Evolutionary conservation across 2,888 invertebrate genomes (phyloP).

Genomic region (Tipula lateralis): DNA sequence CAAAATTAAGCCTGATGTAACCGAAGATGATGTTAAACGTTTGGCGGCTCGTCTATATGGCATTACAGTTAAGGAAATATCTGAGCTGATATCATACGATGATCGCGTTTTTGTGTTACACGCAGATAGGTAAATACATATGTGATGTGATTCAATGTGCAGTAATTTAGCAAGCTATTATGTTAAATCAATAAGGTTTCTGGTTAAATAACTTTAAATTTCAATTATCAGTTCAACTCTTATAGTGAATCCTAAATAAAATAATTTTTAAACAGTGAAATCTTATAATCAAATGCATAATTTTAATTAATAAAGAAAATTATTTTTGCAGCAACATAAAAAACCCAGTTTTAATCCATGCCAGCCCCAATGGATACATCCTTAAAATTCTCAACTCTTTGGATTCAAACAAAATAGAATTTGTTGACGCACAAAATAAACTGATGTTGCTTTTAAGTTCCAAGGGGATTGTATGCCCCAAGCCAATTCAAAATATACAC

Average conservation of each 20-base stretch:
- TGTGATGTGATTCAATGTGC: constrained; percentile 36
- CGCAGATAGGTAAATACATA: constrained; percentile 46
- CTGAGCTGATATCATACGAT: constrained; percentile 47
- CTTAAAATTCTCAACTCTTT: constrained; percentile 79
- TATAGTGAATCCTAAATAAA: not conserved
- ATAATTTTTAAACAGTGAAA: too few relatives aligned
- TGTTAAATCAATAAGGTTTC: too few relatives aligned
- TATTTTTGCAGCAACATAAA: constrained; percentile 49
- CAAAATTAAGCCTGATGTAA: constrained; percentile 45
- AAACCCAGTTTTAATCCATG: constrained; percentile 56
- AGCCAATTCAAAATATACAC: constrained; percentile 63
- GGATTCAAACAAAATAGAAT: constrained; percentile 64
- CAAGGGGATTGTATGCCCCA: constrained; percentile 61
- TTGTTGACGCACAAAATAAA: constrained; percentile 71
- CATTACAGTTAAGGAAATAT: constrained; percentile 42
- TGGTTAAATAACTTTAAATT: too few relatives aligned
- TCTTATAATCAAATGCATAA: not conserved
- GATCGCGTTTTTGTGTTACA: constrained; percentile 47
- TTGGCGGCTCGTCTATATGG: constrained; percentile 46
- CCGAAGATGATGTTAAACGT: constrained; percentile 41
- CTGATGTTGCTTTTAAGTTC: constrained; percentile 67
- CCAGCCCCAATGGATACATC: constrained; percentile 62
- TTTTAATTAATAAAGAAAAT: too few relatives aligned
- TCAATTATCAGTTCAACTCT: too few relatives aligned
- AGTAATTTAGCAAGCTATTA: too few relatives aligned